phyloP scores from a whole-genome alignment of 2,888 invertebrate genomes.

The Amiota mariae region DNA sequence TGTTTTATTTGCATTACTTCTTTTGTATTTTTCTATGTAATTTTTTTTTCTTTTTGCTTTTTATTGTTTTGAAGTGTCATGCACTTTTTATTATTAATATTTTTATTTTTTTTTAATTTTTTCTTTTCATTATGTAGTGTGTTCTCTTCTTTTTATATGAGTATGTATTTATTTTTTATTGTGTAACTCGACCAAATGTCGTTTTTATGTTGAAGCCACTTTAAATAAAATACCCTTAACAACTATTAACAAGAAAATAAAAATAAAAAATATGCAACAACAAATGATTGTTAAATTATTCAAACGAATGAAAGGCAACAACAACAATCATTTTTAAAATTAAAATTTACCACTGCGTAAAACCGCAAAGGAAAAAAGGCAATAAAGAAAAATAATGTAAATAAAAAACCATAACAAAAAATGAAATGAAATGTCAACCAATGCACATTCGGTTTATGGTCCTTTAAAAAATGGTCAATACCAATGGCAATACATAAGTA shows the following conservation, averaged over 20 bases:
- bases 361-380: slow-evolving; percentile 5
- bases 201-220: not conserved
- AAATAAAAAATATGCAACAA: no score
- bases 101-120: no score
- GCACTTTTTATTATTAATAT: no score
- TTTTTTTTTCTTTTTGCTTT: not conserved
- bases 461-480: no score
- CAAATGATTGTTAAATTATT: no score
- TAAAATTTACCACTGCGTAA: slow-evolving; percentile 5
- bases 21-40: not conserved
- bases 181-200: not conserved
- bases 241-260: not conserved
- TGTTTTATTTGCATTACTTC: not conserved
- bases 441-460: no score
- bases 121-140: no score
- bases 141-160: no score
- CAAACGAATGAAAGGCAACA: no score
- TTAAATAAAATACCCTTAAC: slow-evolving; percentile 5
- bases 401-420: not conserved
- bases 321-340: not conserved
- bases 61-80: no score
- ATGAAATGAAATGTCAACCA: not conserved
- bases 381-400: not conserved
- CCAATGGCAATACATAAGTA: no score
- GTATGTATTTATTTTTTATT: no score